Evolutionary conservation across 2,888 invertebrate species (phyloP).

Genomic region (Trichacis sp.): DNA sequence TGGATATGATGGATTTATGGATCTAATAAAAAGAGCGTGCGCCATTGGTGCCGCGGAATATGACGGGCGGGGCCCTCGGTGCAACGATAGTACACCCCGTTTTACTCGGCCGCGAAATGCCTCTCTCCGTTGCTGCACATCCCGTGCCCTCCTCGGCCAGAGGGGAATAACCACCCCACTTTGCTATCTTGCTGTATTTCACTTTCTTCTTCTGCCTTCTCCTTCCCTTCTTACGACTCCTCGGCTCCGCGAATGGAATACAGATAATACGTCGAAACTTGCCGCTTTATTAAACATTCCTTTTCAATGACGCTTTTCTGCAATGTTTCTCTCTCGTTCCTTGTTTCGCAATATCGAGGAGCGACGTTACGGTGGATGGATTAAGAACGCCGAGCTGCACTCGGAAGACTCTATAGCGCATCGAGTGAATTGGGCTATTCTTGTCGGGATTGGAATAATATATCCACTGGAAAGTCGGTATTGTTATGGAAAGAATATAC

Average conservation of each 20-base stretch:
- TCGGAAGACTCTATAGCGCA: not conserved
- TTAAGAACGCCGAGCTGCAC: conserved; percentile 49
- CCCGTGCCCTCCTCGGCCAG: conserved; percentile 48
- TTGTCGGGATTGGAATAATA: not conserved
- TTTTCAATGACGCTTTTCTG: no score
- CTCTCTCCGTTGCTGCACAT: no score
- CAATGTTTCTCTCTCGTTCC: no score
- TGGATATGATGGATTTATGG: conserved; percentile 85
- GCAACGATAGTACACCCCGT: no score
- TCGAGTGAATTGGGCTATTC: conserved; percentile 1
- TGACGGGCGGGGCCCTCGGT: conserved; percentile 68
- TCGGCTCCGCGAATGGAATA: no score
- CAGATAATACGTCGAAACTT: no score
- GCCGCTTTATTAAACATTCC: no score
- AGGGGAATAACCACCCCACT: conserved; percentile 50
- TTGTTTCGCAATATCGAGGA: no score
- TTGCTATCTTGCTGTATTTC: conserved; percentile 56
- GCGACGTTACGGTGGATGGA: no score
- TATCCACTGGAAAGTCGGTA: no score
- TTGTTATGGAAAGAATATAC: no score
- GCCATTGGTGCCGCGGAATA: conserved; percentile 68
- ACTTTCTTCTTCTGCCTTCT: conserved; percentile 58
- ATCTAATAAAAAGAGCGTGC: conserved; percentile 74
- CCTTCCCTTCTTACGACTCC: conserved; percentile 2
- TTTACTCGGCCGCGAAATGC: conserved; percentile 2